Conservation (phyloP, 2,888 invertebrate genomes). For the Phyto melanocephala region DNA sequence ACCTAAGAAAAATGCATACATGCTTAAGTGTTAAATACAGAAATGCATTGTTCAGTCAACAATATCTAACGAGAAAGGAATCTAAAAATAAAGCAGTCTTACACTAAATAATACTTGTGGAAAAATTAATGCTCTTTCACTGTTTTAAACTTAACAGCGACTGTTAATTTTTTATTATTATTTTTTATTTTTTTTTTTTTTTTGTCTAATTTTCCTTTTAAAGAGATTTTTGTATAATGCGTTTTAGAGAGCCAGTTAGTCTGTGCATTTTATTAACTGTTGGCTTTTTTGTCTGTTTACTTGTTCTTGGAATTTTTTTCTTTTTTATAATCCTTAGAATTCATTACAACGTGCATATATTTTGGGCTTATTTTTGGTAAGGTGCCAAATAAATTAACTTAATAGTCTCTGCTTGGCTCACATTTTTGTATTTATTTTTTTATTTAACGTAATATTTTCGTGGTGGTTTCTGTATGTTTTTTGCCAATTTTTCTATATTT, state of each 20-base stretch:
- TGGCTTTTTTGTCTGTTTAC: background rate
- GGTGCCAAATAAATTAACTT: constrained; percentile 43
- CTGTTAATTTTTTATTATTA: too few relatives aligned
- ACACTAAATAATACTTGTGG: too few relatives aligned
- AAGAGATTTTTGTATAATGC: too few relatives aligned
- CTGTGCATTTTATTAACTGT: background rate
- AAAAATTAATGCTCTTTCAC: too few relatives aligned
- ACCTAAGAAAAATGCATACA: too few relatives aligned
- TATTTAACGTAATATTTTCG: background rate
- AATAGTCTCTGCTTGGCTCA: background rate
- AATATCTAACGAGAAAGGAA: background rate
- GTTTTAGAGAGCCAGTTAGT: constrained; percentile 20
- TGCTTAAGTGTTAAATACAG: background rate
- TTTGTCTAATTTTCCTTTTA: background rate
- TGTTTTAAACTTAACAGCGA: too few relatives aligned
- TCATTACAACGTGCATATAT: background rate
- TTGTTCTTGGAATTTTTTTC: background rate
- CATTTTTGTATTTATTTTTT: too few relatives aligned
- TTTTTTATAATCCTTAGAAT: constrained; percentile 10
- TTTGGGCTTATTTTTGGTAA: constrained; percentile 35
- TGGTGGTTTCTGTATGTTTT: constrained; percentile 11
- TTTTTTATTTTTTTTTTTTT: background rate
- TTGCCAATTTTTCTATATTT: constrained; percentile 13
- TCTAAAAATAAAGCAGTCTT: background rate
- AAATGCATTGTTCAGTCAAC: constrained; percentile 1